Conservation (phyloP, 2,113 vertebrate species). For the Orthochromis malagaraziensis region DNA sequence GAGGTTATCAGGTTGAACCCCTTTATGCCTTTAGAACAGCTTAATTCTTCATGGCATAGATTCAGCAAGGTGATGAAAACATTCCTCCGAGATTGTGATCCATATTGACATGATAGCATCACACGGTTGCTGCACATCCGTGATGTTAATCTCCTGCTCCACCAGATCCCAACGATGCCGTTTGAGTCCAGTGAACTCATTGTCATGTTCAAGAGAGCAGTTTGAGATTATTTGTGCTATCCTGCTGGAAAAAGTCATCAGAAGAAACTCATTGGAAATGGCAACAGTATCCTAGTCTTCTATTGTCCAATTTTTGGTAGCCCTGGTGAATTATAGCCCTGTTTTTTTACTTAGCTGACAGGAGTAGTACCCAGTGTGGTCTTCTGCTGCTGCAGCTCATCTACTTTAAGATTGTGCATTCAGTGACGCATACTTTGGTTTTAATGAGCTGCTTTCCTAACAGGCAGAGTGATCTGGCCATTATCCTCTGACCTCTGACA, state of each 20-base stretch:
- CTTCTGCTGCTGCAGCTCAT: background rate
- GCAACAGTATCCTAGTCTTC: background rate
- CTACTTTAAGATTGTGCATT: background rate
- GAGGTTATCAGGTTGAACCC: rapidly evolving
- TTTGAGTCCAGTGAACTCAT: background rate
- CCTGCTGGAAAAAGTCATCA: background rate
- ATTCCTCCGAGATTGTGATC: background rate
- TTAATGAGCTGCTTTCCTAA: background rate
- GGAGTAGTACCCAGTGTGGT: rapidly evolving
- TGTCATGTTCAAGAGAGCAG: background rate
- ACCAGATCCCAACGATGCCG: background rate
- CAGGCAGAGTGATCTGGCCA: background rate
- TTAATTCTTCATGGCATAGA: background rate
- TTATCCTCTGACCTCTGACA: background rate
- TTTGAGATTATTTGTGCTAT: background rate
- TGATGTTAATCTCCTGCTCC: background rate
- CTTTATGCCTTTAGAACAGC: background rate
- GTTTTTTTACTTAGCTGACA: background rate
- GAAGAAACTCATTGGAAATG: rapidly evolving
- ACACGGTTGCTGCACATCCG: background rate
- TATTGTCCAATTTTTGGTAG: background rate
- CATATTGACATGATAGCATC: background rate
- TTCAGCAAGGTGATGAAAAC: background rate
- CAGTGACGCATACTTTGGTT: background rate
- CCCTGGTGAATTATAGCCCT: background rate